Percentiles rank a stretch among this genome's conserved stretches.
These are phyloP conservation scores for Formicarius rufipectus DNA, from an alignment of 2,113 vertebrate species.

Conservation along the genomic window DNA sequence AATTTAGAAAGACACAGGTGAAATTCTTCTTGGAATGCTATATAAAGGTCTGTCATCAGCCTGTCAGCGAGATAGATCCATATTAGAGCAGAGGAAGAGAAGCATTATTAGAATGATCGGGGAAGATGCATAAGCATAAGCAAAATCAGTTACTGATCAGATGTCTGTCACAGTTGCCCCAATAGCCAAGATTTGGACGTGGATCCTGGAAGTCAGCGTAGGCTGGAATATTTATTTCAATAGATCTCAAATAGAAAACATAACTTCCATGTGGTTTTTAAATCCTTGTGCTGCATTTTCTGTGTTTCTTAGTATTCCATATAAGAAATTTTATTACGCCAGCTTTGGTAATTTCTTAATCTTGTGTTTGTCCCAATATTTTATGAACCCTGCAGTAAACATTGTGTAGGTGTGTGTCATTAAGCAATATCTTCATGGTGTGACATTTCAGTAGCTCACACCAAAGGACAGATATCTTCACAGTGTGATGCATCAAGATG, in stretches of 20 bases:
- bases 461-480: background rate
- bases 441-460: background rate
- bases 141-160: background rate
- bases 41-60: background rate
- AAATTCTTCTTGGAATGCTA: background rate
- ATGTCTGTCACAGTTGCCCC: background rate
- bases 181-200: background rate
- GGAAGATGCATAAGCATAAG: background rate
- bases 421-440: background rate
- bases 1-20: background rate
- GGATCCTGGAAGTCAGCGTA: background rate
- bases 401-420: background rate
- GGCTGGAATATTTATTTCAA: background rate
- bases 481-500: background rate
- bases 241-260: background rate
- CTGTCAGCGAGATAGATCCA: background rate
- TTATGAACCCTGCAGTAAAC: background rate
- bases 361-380: background rate
- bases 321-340: background rate
- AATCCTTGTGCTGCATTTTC: background rate
- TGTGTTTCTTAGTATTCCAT: background rate
- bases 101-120: accelerated
- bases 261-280: background rate
- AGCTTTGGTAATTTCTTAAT: background rate
- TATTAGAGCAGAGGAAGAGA: background rate